Percentiles rank a stretch among this genome's conserved stretches.
Evolutionary conservation across 2,113 vertebrate genomes (phyloP).

Genomic region (Galeopterus variegatus): DNA sequence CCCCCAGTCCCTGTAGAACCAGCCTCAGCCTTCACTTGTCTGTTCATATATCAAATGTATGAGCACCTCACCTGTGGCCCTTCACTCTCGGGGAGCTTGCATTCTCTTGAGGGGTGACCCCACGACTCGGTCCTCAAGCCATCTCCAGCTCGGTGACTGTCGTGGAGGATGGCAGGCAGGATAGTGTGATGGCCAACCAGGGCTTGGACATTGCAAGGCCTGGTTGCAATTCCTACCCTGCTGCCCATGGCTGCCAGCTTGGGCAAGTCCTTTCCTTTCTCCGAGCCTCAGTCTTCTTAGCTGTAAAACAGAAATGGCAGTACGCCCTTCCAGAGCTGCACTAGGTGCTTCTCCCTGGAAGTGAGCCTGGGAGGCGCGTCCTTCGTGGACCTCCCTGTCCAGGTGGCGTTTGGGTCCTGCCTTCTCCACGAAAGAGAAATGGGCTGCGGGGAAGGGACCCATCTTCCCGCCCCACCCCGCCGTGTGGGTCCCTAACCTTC

Average conservation of each 20-base stretch:
- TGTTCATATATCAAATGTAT: background rate
- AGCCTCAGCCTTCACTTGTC: background rate
- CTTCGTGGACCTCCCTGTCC: background rate
- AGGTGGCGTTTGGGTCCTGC: no score
- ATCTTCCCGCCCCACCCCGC: background rate
- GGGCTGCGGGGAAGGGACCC: background rate
- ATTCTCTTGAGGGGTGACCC: background rate
- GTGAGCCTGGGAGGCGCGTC: background rate
- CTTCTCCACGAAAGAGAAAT: background rate
- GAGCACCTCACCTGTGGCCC: no score
- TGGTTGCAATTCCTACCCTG: no score
- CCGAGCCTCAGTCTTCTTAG: background rate
- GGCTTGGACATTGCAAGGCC: background rate
- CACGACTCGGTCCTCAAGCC: background rate
- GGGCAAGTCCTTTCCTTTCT: background rate
- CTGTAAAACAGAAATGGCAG: background rate
- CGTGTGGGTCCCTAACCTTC: background rate
- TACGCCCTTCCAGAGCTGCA: no score
- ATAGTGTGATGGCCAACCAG: accelerated
- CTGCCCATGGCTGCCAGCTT: no score
- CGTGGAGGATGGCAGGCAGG: background rate
- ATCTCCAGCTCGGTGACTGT: background rate
- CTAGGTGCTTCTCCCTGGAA: background rate
- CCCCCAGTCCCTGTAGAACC: background rate
- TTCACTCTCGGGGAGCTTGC: background rate